Base-by-base conservation (phyloP, 1,140 invertebrate genomes). In the Chrysoperla carnea region DNA sequence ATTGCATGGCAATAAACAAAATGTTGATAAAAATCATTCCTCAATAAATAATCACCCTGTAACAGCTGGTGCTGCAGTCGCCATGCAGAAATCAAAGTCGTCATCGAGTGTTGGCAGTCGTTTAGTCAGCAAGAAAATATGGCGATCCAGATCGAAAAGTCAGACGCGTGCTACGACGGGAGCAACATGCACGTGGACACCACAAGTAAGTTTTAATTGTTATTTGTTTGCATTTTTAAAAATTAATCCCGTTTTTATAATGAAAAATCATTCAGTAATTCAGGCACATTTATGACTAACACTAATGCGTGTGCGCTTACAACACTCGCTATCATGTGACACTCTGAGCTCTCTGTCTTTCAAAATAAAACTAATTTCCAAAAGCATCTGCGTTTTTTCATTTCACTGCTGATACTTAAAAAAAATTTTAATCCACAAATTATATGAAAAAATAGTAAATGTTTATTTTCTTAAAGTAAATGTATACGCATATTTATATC, bases 1-100 rank as follows among this genome's bases (percentile, higher is more conserved):
- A 47, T 58, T 81, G 36, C 74, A 77, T 48, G 70, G 71, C 49
- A 69, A 61, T 45, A 69, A 64, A 54, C 52, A 62, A 43, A 62
- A 66, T 54, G 60, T 50, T 39, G 51, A 56, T 49, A 52, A 46
- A 43, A 45, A 28, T 64, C 60, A 15, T 61, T 63, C 56, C 61
- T 62, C 64, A 60, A 66, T 61, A 57, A 60, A 56, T 54, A 57
- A 49, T 49, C 35, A 43, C 53, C 58, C 48, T 57, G 60, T 63
- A 53, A 54, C 61, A 62, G 67, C 68, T 61, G 62, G 63, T 49
- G 51, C 52, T 46, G 54, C 51, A 52, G 67, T 67, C 64, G 73
- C 72, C 52, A 86, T 87, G 83, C 82, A 86, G 72, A 88, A 87
- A 62, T 85, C 81, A 48, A 84, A 85, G 55, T 85, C 81, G 7